Evolutionary conservation across 2,888 invertebrate species (phyloP).

Genomic region (Melinopterus prodromus): DNA sequence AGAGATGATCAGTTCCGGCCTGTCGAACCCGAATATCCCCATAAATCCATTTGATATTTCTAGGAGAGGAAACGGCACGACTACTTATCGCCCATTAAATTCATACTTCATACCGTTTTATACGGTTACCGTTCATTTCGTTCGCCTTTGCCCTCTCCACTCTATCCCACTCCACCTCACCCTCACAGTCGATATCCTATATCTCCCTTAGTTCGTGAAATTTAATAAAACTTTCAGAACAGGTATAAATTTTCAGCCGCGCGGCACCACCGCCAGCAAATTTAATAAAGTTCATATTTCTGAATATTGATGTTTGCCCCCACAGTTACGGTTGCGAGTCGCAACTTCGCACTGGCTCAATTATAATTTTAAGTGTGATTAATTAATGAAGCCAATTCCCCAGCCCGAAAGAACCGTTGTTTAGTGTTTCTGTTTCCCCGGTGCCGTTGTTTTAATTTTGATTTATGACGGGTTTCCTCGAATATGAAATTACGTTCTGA

Average conservation of each 20-base stretch:
- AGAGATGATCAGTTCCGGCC: conserved; percentile 54
- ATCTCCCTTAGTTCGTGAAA: conserved; percentile 39
- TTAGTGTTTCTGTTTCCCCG: neutral
- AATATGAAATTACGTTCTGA: conserved; percentile 24
- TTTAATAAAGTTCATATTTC: conserved; percentile 42
- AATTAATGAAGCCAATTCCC: conserved; percentile 24
- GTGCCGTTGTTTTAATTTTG: conserved; percentile 27
- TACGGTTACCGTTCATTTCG: conserved; percentile 37
- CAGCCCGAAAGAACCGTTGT: neutral
- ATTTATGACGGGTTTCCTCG: neutral
- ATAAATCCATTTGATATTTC: conserved; percentile 55
- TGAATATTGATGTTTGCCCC: conserved; percentile 41
- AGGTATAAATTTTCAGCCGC: conserved; percentile 40
- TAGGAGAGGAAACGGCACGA: conserved; percentile 54
- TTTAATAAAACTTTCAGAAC: conserved; percentile 44
- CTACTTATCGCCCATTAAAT: conserved; percentile 55
- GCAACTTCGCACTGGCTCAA: conserved; percentile 6
- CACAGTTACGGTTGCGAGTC: conserved; percentile 13
- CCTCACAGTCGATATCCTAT: conserved; percentile 33
- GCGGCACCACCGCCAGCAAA: conserved; percentile 30
- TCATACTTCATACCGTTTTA: conserved; percentile 43
- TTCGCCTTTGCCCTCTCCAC: conserved; percentile 31
- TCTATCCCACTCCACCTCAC: conserved; percentile 13
- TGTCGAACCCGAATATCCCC: conserved; percentile 52
- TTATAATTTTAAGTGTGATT: conserved; percentile 18